Evolutionary conservation across 2,888 invertebrate species (phyloP).

Genomic region (Parasteatoda lunata): DNA sequence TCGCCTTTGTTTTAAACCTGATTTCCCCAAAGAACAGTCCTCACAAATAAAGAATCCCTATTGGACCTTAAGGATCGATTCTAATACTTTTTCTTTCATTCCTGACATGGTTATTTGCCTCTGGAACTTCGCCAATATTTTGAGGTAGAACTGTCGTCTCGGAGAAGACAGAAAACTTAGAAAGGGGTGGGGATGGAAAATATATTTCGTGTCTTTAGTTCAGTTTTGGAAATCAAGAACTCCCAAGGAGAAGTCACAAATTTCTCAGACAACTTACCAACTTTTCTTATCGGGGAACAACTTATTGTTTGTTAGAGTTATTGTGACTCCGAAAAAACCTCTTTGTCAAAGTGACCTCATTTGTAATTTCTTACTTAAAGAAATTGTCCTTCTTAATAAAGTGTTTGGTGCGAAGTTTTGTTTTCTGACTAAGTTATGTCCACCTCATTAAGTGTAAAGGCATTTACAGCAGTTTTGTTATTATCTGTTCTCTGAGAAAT

Average conservation of each 20-base stretch:
- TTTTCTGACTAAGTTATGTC: not conserved
- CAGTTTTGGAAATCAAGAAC: not conserved
- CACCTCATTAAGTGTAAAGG: not conserved
- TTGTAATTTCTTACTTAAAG: not conserved
- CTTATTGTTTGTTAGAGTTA: not conserved
- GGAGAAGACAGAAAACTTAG: not conserved
- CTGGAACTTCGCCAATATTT: constrained; percentile 59
- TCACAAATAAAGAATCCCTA: constrained; percentile 38
- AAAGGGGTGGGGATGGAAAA: not conserved
- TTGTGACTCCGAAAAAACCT: not conserved
- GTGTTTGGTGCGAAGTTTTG: not conserved
- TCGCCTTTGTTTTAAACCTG: constrained; percentile 61
- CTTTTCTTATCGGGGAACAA: not conserved
- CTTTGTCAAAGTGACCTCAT: constrained; percentile 1
- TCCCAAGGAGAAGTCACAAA: not conserved
- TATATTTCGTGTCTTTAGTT: not conserved
- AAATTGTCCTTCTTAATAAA: not conserved
- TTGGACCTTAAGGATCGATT: not conserved
- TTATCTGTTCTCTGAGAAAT: no score
- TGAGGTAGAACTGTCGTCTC: constrained; percentile 23
- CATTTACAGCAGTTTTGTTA: not conserved
- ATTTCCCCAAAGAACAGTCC: constrained; percentile 56
- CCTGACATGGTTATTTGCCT: constrained; percentile 39
- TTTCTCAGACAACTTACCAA: not conserved
- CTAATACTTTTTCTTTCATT: not conserved